Evolutionary conservation across 2,888 invertebrate species (phyloP).

Genomic region (Oasisia sp.): DNA sequence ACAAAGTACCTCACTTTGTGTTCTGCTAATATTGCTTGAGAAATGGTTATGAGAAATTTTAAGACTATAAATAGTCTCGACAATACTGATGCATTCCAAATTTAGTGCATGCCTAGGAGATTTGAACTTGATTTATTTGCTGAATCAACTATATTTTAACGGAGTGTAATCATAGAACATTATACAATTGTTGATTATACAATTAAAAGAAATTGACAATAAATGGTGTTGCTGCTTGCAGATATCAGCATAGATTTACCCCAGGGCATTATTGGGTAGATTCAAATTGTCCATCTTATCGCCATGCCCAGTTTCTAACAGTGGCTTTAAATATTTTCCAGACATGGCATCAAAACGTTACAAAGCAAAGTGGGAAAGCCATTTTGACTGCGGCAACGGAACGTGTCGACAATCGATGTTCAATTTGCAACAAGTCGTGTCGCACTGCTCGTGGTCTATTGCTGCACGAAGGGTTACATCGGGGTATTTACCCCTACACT

Average conservation of each 20-base stretch:
- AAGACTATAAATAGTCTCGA: neutral
- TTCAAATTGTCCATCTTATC: neutral
- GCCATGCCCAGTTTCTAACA: neutral
- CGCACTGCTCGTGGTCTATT: slow-evolving; percentile 24
- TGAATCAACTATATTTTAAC: neutral
- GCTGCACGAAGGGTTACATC: slow-evolving; percentile 26
- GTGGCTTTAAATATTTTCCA: slow-evolving; percentile 1
- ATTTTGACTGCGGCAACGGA: neutral
- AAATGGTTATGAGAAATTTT: neutral
- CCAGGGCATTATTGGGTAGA: neutral
- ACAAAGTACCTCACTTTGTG: neutral
- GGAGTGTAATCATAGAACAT: neutral
- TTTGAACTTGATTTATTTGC: neutral
- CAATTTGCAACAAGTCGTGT: slow-evolving; percentile 25
- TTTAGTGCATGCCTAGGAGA: no score
- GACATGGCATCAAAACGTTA: slow-evolving; percentile 1
- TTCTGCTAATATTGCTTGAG: neutral
- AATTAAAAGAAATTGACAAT: neutral
- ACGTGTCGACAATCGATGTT: slow-evolving; percentile 17
- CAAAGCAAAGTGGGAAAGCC: neutral
- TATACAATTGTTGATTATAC: neutral
- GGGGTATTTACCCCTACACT: slow-evolving; percentile 32
- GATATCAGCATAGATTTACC: neutral
- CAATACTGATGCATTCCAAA: no score
- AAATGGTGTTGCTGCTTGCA: neutral